Evolutionary conservation across 1,140 invertebrate species (phyloP).

Genomic region (Ylistrum balloti): DNA sequence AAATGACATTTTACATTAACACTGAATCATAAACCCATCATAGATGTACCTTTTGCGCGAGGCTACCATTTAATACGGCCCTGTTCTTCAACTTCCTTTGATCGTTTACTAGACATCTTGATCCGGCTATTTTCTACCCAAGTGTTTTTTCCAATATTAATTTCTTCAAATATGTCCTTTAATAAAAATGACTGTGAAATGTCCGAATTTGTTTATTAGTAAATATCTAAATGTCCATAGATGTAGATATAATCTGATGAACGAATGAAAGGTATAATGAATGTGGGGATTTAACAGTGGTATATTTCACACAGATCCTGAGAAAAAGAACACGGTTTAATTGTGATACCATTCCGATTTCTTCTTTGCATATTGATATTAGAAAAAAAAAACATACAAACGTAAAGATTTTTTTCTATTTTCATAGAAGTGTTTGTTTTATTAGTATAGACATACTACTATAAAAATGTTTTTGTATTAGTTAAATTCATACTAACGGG

Average conservation of each 20-base stretch:
- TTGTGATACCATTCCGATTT: too few species aligned
- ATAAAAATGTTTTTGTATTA: too few species aligned
- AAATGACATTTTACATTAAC: slow-evolving; percentile 40
- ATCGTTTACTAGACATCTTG: slow-evolving; percentile 3
- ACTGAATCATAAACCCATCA: slow-evolving; percentile 29
- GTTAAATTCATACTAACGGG: too few species aligned
- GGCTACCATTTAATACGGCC: not conserved
- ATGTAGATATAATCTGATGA: not conserved
- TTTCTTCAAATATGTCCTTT: slow-evolving; percentile 16
- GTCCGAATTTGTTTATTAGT: not conserved
- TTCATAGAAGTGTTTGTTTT: too few species aligned
- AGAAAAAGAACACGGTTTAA: not conserved
- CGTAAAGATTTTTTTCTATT: too few species aligned
- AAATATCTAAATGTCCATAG: not conserved
- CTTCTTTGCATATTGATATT: too few species aligned
- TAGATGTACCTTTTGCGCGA: not conserved
- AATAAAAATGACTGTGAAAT: slow-evolving; percentile 32
- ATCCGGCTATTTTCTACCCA: not conserved
- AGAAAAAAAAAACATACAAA: too few species aligned
- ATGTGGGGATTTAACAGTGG: not conserved
- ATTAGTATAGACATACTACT: too few species aligned
- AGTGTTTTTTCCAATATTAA: slow-evolving; percentile 27
- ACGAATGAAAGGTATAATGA: slow-evolving; percentile 7
- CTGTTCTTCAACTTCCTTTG: not conserved
- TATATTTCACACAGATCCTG: not conserved